Evolutionary conservation across 2,797 vertebrate genomes (phyloP).

Genomic region (Silurus aristotelis): DNA sequence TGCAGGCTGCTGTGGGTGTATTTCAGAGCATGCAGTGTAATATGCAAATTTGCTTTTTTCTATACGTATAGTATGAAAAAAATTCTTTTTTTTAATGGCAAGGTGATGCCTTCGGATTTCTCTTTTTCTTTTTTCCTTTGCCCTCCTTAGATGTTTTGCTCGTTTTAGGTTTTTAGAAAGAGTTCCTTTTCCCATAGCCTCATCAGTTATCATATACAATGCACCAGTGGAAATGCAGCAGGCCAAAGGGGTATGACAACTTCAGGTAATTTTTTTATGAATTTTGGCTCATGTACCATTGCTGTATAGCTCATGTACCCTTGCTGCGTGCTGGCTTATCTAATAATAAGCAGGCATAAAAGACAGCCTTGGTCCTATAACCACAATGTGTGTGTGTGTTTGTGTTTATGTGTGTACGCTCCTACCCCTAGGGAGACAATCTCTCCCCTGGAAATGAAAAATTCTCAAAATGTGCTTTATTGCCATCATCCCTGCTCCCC

Average conservation of each 20-base stretch:
- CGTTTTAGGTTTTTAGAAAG: not conserved
- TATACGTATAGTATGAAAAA: too few relatives aligned
- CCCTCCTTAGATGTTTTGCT: not conserved
- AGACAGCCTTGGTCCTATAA: slow-evolving; percentile 42
- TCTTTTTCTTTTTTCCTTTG: not conserved
- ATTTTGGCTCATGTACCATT: slow-evolving; percentile 41
- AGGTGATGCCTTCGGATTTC: not conserved
- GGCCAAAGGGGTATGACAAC: slow-evolving; percentile 29
- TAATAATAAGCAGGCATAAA: slow-evolving; percentile 46
- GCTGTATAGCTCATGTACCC: slow-evolving; percentile 14
- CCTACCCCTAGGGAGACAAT: slow-evolving; percentile 57
- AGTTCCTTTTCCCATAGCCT: slow-evolving; percentile 1
- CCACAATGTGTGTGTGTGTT: slow-evolving; percentile 22
- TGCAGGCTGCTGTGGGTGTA: not conserved
- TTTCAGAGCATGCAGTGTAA: not conserved
- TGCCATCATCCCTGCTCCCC: slow-evolving; percentile 45
- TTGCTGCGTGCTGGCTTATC: slow-evolving; percentile 12
- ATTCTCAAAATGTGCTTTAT: slow-evolving; percentile 58
- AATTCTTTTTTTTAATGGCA: not conserved
- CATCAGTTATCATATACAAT: slow-evolving; percentile 2
- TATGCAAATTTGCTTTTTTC: not conserved
- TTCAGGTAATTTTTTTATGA: slow-evolving; percentile 42
- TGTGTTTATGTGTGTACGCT: slow-evolving; percentile 35
- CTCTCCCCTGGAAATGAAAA: slow-evolving; percentile 61
- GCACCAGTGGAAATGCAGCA: slow-evolving; percentile 1